These are phyloP conservation scores for Sminthurinus aureus DNA, from an alignment of 2,888 invertebrate species.

Conservation along the genomic window DNA sequence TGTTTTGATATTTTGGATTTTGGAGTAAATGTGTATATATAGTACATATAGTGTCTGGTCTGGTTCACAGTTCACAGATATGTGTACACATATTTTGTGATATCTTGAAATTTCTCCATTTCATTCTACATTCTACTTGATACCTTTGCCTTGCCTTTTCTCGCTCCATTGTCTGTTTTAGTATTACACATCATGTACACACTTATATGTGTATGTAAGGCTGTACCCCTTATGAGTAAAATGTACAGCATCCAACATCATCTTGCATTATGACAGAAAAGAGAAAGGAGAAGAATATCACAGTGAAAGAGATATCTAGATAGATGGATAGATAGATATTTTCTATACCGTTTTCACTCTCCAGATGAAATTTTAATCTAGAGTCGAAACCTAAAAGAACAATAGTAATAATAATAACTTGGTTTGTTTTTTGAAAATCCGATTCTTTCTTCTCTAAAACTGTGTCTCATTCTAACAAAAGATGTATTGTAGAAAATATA, in stretches of 20 bases:
- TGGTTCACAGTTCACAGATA: too few species aligned
- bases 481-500: background rate
- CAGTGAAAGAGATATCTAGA: constrained; percentile 2
- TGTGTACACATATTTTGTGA: too few species aligned
- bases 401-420: constrained; percentile 31
- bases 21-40: too few species aligned
- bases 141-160: background rate
- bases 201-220: too few species aligned
- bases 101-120: too few species aligned
- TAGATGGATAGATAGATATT: constrained; percentile 7
- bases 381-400: constrained; percentile 28
- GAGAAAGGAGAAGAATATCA: background rate
- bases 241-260: background rate
- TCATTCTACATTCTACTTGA: background rate
- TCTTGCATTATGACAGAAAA: background rate
- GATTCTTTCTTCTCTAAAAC: constrained; percentile 8
- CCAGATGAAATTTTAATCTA: constrained; percentile 41
- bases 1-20: too few species aligned
- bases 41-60: too few species aligned
- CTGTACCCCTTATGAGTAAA: background rate
- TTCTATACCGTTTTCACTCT: constrained; percentile 16
- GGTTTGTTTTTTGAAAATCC: constrained; percentile 38
- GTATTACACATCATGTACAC: too few species aligned
- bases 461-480: background rate
- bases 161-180: background rate